Evolutionary conservation across 2,888 invertebrate genomes (phyloP).

Genomic region (Napeogenes inachia): DNA sequence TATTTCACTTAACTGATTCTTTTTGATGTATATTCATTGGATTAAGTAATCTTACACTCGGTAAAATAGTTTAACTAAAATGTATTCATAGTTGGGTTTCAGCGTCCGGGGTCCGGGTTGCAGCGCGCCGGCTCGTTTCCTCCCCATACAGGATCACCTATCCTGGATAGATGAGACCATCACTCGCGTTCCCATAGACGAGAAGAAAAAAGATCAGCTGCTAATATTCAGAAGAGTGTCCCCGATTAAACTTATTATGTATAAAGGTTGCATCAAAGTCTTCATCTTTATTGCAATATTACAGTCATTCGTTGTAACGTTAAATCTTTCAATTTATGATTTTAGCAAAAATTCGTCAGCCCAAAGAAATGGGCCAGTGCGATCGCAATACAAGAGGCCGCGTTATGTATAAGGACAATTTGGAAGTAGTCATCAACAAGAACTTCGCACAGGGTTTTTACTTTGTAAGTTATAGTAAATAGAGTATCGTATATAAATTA

Average conservation of each 20-base stretch:
- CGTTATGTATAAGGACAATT: constrained; percentile 49
- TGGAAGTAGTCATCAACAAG: constrained; percentile 44
- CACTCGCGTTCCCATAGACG: constrained; percentile 25
- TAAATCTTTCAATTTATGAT: not conserved
- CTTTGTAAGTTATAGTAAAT: constrained; percentile 38
- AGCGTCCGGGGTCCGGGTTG: constrained; percentile 56
- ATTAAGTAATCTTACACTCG: not conserved
- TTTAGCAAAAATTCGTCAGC: constrained; percentile 23
- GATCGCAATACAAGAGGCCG: constrained; percentile 34
- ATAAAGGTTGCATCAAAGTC: constrained; percentile 30
- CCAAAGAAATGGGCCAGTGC: constrained; percentile 40
- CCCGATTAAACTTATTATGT: constrained; percentile 37
- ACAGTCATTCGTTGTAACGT: not conserved
- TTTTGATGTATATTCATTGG: not conserved
- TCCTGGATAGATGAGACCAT: constrained; percentile 54
- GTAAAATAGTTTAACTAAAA: not conserved
- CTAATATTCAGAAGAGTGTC: constrained; percentile 38
- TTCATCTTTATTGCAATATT: not conserved
- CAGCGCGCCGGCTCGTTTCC: constrained; percentile 52
- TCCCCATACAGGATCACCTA: constrained; percentile 40
- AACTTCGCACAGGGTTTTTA: constrained; percentile 54
- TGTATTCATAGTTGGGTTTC: constrained; percentile 46
- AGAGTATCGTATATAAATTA: too few species aligned
- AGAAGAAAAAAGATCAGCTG: constrained; percentile 26
- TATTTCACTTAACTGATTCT: not conserved